Base-by-base conservation (phyloP, 1,140 invertebrate genomes). In the Drosophila orena region DNA sequence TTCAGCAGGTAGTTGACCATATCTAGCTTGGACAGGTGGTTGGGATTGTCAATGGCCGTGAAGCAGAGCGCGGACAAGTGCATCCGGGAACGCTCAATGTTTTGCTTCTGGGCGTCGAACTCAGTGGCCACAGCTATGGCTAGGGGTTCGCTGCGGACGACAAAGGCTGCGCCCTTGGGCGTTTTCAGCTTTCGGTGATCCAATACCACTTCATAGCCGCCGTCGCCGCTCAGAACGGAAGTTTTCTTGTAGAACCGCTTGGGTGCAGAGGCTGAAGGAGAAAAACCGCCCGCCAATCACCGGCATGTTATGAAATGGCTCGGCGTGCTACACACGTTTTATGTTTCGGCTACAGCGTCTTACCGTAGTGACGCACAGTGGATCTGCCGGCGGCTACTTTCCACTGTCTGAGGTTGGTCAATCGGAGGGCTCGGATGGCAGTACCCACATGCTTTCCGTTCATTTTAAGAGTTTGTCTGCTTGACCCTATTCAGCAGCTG, bases 31-130 rank as follows among this genome's bases (percentile, higher is more conserved):
- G 93, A 96, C 56, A 96, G 93, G 70, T 96, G 95, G 77, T 96
- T 96, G 15, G 98, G 98, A 93, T 99, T 99, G 92, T 99, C 98
- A 49, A 98, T 92, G 61, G 95, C 95, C 37, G 97, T 98, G 83
- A 97, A 98, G 81, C 96, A 97, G 7, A 99, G 93, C n/a, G 96
- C 95, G 20, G 96, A 98, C 95, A 99, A 93, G 92, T 98, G 97
- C 98, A 99, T 98, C 56, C 94, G 94, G 61, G 95, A 95, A 81
- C 95, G 95, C 59, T 96, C 93, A 60, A 99, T 97, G 60, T 93
- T 93, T 38, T 96, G 94, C 68, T 95, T 94, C 91, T 99, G 98
- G n/a, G 95, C 93, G 81, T 97, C 95, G 97, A 98, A 99, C 94
- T 99, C 98, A 49, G 96, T 94, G 4, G 97, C 97, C 40, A 99